Percentiles rank a stretch among this genome's conserved stretches.
phyloP scores from a whole-genome alignment of 2,888 invertebrate genomes.

The Drosophila bunnanda region DNA sequence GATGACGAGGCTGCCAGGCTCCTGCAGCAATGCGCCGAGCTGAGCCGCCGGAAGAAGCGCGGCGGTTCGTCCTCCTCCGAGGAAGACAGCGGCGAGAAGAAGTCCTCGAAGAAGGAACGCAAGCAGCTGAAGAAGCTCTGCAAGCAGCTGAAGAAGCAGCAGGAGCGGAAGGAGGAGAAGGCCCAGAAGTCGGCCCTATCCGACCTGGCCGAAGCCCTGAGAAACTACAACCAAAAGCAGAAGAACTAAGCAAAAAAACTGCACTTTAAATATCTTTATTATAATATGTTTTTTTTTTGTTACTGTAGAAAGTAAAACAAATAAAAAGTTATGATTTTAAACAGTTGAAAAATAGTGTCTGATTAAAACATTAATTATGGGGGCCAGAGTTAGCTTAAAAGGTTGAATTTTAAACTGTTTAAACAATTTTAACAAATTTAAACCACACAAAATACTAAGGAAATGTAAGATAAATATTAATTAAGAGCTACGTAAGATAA shows the following conservation, averaged over 20 bases:
- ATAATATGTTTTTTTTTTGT: constrained; percentile 5
- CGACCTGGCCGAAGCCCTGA: constrained; percentile 54
- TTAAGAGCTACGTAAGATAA: not conserved
- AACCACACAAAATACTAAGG: too few species aligned
- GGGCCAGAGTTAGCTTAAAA: not conserved
- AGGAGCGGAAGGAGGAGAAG: constrained; percentile 53
- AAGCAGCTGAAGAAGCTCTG: constrained; percentile 69
- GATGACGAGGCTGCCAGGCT: constrained; percentile 46
- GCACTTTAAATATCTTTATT: not conserved
- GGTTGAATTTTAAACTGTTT: too few species aligned
- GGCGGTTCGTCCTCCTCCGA: constrained; percentile 55
- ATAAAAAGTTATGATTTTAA: not conserved
- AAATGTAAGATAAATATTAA: too few species aligned
- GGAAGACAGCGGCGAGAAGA: constrained; percentile 56
- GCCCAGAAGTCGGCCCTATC: constrained; percentile 8
- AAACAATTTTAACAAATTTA: too few species aligned
- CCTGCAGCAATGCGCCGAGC: constrained; percentile 59
- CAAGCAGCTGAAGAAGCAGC: constrained; percentile 56
- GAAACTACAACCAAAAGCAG: constrained; percentile 40
- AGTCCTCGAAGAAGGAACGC: constrained; percentile 62
- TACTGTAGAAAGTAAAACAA: not conserved
- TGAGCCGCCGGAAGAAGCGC: constrained; percentile 59
- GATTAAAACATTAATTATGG: not conserved
- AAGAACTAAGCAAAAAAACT: not conserved
- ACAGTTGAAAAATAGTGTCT: not conserved